These are phyloP conservation scores for Stratiomys singularior DNA, from an alignment of 2,888 invertebrate genomes.

Conservation along the genomic window DNA sequence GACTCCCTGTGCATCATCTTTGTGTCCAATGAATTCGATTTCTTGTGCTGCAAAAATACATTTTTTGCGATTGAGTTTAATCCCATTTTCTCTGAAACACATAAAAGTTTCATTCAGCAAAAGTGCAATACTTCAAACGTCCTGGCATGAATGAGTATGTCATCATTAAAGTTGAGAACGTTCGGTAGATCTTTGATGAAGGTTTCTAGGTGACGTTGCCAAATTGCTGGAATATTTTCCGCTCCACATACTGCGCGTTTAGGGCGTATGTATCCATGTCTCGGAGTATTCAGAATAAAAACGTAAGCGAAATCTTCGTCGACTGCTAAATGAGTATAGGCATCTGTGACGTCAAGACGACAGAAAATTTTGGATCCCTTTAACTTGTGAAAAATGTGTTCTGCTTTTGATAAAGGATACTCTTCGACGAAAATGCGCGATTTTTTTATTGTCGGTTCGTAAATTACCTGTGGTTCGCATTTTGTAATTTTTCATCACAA, in stretches of 20 bases:
- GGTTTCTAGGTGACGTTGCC: slow-evolving; percentile 48
- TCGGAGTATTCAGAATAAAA: slow-evolving; percentile 42
- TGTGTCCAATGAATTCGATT: slow-evolving; percentile 48
- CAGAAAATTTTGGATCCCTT: no score
- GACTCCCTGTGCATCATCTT: slow-evolving; percentile 42
- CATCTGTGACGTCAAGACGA: not conserved
- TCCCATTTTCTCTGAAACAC: slow-evolving; percentile 14
- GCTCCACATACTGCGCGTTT: slow-evolving; percentile 27
- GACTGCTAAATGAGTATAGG: not conserved
- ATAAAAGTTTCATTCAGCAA: not conserved
- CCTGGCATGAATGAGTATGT: slow-evolving; percentile 47
- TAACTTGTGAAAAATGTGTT: no score
- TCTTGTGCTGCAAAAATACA: slow-evolving; percentile 46
- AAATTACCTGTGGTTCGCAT: no score
- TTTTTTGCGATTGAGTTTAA: slow-evolving; percentile 46
- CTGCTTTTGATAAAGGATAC: no score
- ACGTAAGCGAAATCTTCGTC: not conserved
- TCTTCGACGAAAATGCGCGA: no score
- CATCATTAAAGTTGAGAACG: slow-evolving; percentile 44
- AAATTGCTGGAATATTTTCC: slow-evolving; percentile 48
- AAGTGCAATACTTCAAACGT: slow-evolving; percentile 45
- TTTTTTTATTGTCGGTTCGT: no score
- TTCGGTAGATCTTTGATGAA: slow-evolving; percentile 40
- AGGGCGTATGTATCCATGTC: slow-evolving; percentile 26
- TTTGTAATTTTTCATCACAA: no score